Base-by-base conservation (phyloP, 1,140 invertebrate genomes). In the Stegodyphus dumicola region DNA sequence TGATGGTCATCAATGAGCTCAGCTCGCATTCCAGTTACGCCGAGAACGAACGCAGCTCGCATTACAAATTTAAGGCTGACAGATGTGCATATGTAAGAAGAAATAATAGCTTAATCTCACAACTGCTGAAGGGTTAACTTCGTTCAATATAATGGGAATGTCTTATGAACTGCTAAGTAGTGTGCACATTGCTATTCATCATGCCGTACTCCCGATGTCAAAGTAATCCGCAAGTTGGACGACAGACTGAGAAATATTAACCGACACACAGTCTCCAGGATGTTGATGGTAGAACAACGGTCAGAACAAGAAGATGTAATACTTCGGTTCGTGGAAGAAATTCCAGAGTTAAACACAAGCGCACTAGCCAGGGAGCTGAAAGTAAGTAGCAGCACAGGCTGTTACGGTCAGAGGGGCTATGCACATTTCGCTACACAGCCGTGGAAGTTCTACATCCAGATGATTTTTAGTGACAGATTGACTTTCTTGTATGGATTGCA, bases 191-290 rank as follows among this genome's bases (percentile, higher is more conserved):
- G 15, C 49, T 74, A 52, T 54, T 51, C 71, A 74, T 74, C 51
- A 60, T 60, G 56, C 13, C 49, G 52, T 74, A 11, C 17, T 74
- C 51, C 7, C 71, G 18, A 74, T 74, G 49, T 6, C 71, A 74
- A 74, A n/a, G 71, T 74, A 6, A 74, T 74, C 51, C 18, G 51
- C 71, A 74, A 15, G 49, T 52, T 74, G 71, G 2, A 74, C 49
- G 51, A 74, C 71, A 51, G 49, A 74, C 71, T 74, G 71, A 13
- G 51, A 74, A 74, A 74, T 74, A 74, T 11, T 10, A 15, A 52
- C 10, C 52, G 15, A 74, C 71, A 52, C 11, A 70, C 5, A 33
- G 48, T 70, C 15, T 48, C 2, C 33, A 33, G 5, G 2, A 48
- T 70, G 56, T 60, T 60, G 56, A 15, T 10, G 56, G 9, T 10